These are phyloP conservation scores for Mus spretus DNA, from an alignment of 2,797 vertebrate genomes.

Conservation along the genomic window DNA sequence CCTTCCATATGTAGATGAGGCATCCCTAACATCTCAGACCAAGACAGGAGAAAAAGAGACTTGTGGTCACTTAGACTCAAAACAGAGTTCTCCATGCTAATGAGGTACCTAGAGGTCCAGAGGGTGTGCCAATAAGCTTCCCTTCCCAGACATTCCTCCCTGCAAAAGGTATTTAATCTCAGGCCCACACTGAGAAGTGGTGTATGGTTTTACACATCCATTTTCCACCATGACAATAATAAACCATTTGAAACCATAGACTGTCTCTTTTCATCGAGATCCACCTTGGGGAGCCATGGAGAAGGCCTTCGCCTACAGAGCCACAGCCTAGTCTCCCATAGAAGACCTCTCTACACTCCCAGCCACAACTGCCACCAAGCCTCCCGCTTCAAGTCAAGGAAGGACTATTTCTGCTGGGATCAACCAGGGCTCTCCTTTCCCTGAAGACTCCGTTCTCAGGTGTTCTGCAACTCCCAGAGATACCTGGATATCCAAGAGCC, in stretches of 20 bases:
- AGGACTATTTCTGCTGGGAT: background rate
- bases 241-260: background rate
- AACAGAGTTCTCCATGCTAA: background rate
- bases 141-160: background rate
- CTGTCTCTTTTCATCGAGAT: background rate
- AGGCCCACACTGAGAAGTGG: background rate
- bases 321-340: background rate
- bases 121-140: background rate
- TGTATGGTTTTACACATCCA: background rate
- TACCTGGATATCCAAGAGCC: background rate
- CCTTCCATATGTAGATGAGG: background rate
- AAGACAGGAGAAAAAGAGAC: background rate
- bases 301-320: background rate
- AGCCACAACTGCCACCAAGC: background rate
- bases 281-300: background rate
- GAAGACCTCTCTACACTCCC: background rate
- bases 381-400: background rate
- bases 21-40: background rate
- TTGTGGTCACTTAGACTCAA: background rate
- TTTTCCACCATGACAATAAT: background rate
- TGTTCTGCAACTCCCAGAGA: background rate
- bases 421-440: background rate
- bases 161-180: background rate
- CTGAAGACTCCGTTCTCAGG: background rate
- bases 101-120: background rate